Conservation (phyloP, 1,140 invertebrate genomes). For the Achroia grisella region DNA sequence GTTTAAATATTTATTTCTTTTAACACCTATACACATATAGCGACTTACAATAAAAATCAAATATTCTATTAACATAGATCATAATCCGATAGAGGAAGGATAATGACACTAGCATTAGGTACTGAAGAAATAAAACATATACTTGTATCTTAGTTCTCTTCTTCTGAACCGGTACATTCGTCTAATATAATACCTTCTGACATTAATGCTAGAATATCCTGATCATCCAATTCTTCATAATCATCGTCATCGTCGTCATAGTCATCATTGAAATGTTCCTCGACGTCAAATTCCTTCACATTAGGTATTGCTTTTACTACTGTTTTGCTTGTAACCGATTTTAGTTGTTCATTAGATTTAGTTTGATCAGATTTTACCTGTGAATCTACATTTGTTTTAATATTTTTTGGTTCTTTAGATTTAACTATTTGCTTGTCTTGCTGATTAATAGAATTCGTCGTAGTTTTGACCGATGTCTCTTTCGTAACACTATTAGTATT, state of each 20-base stretch:
- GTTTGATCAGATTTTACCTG: neutral
- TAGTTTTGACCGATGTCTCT: neutral
- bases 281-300: neutral
- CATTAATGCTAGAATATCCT: conserved; percentile 46
- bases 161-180: conserved; percentile 47
- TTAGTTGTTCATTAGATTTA: neutral
- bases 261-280: neutral
- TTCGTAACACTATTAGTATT: neutral
- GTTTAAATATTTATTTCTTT: neutral
- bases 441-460: neutral
- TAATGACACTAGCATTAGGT: no score
- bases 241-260: conserved; percentile 9
- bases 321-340: neutral
- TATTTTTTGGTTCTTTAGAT: neutral
- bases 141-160: conserved; percentile 16
- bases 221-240: conserved; percentile 45
- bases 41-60: no score
- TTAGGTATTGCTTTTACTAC: neutral
- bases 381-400: neutral
- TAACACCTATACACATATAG: no score
- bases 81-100: no score
- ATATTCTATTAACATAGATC: no score
- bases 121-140: no score
- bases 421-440: no score
- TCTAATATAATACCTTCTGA: conserved; percentile 49